Evolutionary conservation across 1,140 invertebrate genomes (phyloP).

Genomic region (Diorhabda carinulata): DNA sequence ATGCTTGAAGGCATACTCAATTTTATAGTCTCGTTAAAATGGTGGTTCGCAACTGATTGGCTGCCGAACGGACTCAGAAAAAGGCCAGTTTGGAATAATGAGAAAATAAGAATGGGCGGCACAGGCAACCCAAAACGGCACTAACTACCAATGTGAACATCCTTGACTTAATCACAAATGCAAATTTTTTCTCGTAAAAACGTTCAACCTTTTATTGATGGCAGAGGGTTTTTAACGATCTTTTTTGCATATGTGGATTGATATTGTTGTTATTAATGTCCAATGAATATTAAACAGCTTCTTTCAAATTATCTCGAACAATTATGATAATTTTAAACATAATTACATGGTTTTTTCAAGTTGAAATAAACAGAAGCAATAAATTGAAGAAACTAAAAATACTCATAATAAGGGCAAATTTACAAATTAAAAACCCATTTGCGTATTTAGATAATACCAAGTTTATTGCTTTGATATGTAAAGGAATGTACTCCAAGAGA

Average conservation of each 20-base stretch:
- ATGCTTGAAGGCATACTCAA: constrained; percentile 2
- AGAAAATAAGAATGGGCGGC: constrained; percentile 1
- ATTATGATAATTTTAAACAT: no score
- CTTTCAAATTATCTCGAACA: no score
- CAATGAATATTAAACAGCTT: background rate
- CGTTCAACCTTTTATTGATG: background rate
- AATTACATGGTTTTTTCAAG: no score
- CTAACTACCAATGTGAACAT: constrained; percentile 2
- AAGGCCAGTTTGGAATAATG: constrained; percentile 2
- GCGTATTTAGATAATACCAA: no score
- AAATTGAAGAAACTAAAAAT: no score
- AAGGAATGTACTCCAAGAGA: no score
- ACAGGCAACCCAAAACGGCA: background rate
- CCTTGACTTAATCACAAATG: constrained; percentile 2
- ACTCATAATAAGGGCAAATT: no score
- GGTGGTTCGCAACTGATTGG: constrained; percentile 1
- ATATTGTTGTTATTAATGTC: background rate
- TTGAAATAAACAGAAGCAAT: no score
- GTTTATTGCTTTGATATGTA: no score
- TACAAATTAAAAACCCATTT: no score
- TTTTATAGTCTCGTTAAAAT: constrained; percentile 3
- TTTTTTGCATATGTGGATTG: background rate
- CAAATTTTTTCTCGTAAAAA: background rate
- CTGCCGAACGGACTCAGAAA: background rate
- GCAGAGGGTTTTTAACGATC: background rate